Conservation (phyloP, 2,888 invertebrate species). For the Apamea crenata region DNA sequence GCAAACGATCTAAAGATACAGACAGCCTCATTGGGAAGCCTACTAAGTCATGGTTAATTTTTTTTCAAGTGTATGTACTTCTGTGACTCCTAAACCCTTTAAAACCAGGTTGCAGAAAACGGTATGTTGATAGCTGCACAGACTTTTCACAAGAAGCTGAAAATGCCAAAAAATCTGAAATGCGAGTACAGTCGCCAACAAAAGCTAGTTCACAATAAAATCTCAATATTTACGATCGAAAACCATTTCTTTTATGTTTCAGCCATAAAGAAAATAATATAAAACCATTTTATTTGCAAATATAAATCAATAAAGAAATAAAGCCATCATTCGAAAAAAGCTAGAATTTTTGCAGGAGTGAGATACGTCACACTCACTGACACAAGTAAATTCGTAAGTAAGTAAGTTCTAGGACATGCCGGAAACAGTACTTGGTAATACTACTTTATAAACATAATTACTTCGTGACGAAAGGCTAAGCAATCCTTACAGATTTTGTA, state of each 20-base stretch:
- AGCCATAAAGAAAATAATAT: neutral
- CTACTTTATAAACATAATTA: too few species aligned
- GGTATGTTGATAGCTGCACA: neutral
- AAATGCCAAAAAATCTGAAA: neutral
- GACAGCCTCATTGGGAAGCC: neutral
- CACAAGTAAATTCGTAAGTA: too few species aligned
- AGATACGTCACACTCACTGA: neutral
- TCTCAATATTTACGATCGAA: neutral
- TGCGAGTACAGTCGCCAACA: too few species aligned
- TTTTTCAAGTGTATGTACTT: neutral
- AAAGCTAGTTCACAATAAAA: slow-evolving; percentile 1
- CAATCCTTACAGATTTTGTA: too few species aligned
- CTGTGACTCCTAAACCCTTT: neutral
- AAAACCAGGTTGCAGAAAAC: neutral
- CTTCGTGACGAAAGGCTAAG: too few species aligned
- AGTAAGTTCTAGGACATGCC: too few species aligned
- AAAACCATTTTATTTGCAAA: slow-evolving; percentile 13
- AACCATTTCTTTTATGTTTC: slow-evolving; percentile 8
- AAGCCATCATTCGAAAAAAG: neutral
- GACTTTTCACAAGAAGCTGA: too few species aligned
- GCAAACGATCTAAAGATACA: neutral
- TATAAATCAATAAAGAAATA: slow-evolving; percentile 17
- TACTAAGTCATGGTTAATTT: neutral
- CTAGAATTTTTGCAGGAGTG: neutral
- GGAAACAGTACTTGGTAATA: too few species aligned